These are phyloP conservation scores for Cheirogaleus major DNA, from an alignment of 2,797 vertebrate genomes.

Conservation along the genomic window DNA sequence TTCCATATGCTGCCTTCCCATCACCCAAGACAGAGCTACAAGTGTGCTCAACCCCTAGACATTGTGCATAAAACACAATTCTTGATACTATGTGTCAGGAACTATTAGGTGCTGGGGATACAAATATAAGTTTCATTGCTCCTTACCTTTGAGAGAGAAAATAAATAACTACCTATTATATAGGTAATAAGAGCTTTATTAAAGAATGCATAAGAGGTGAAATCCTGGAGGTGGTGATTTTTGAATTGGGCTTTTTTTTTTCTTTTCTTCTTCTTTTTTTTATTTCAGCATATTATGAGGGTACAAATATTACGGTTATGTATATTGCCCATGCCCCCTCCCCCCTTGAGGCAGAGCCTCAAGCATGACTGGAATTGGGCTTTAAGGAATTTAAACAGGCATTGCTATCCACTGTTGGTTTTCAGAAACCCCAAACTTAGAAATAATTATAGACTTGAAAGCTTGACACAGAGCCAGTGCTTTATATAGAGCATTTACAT, in stretches of 20 bases:
- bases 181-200: background rate
- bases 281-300: no score
- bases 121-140: background rate
- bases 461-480: background rate
- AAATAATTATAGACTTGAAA: background rate
- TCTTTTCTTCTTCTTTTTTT: no score
- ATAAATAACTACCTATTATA: background rate
- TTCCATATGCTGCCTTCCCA: no score
- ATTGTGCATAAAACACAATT: background rate
- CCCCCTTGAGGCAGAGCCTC: no score
- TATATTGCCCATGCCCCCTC: no score
- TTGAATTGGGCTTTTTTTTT: background rate
- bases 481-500: background rate
- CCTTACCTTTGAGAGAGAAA: background rate
- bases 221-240: background rate
- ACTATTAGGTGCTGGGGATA: background rate
- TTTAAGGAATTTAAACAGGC: background rate
- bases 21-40: no score
- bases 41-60: no score
- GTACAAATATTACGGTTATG: no score
- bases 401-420: background rate
- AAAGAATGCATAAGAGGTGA: background rate
- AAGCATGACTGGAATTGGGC: background rate
- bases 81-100: background rate
- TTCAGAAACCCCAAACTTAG: background rate